phyloP scores from a whole-genome alignment of 2,888 invertebrate genomes.

The Bombylius discolor region DNA sequence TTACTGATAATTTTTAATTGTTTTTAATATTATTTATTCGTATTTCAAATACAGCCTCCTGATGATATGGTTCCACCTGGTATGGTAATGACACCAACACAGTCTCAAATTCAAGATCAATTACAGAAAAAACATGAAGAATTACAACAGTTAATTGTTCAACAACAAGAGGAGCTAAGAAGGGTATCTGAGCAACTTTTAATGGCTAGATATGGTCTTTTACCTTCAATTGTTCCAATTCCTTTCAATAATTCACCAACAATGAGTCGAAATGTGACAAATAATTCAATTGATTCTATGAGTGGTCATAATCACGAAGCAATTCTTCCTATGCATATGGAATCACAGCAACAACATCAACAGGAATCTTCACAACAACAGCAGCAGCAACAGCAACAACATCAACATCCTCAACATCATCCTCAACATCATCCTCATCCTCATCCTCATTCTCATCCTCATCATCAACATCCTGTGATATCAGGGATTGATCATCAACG shows the following conservation, averaged over 20 bases:
- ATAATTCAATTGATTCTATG: neutral
- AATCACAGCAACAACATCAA: conserved; percentile 18
- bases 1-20: neutral
- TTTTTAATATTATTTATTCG: neutral
- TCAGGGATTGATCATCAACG: neutral
- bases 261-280: conserved; percentile 1
- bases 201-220: conserved; percentile 64
- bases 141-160: conserved; percentile 67
- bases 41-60: neutral
- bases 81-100: conserved; percentile 43
- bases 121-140: conserved; percentile 73
- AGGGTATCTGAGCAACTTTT: conserved; percentile 76
- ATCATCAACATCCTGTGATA: neutral
- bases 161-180: conserved; percentile 75
- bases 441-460: neutral
- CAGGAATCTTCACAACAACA: conserved; percentile 8
- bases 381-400: neutral
- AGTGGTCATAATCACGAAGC: neutral
- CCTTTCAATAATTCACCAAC: conserved; percentile 4
- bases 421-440: neutral
- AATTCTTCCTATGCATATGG: conserved; percentile 15
- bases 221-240: conserved; percentile 32
- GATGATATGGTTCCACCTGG: conserved; percentile 25
- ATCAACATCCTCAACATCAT: neutral
- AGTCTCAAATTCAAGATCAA: conserved; percentile 55